Conservation (phyloP, 2,888 invertebrate species). For the Antitype chi region DNA sequence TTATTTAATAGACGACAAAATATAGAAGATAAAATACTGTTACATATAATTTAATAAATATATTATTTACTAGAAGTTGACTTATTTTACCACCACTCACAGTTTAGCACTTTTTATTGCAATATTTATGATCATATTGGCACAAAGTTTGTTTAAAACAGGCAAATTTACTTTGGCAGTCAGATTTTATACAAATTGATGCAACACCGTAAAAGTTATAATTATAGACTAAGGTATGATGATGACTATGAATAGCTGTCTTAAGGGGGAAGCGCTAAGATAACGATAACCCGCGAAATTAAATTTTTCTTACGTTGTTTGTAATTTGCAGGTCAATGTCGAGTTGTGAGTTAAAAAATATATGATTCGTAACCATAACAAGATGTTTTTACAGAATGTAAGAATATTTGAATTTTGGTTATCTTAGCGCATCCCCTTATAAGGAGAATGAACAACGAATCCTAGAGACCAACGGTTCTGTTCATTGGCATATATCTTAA, state of each 20-base stretch:
- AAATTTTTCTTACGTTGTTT: too few relatives aligned
- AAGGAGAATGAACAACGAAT: not conserved
- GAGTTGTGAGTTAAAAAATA: too few relatives aligned
- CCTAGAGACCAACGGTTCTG: not conserved
- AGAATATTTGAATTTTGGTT: too few relatives aligned
- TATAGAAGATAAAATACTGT: conserved; percentile 56
- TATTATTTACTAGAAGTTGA: conserved; percentile 21
- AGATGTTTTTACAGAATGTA: too few relatives aligned
- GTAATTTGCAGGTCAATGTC: too few relatives aligned
- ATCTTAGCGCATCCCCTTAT: too few relatives aligned
- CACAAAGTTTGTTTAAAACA: conserved; percentile 24
- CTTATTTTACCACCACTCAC: conserved; percentile 5
- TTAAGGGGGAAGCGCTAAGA: not conserved
- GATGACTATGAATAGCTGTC: not conserved
- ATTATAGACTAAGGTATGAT: not conserved
- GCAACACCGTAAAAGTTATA: not conserved
- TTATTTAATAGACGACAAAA: conserved; percentile 53
- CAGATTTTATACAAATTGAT: not conserved
- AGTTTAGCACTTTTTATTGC: conserved; percentile 22
- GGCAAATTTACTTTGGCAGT: conserved; percentile 31
- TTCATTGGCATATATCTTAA: not conserved
- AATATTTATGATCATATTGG: conserved; percentile 40
- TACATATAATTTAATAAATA: conserved; percentile 25
- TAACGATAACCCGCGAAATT: too few relatives aligned
- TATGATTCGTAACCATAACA: too few relatives aligned